These are phyloP conservation scores for Rhagium mordax DNA, from an alignment of 2,888 invertebrate genomes.

Conservation along the genomic window DNA sequence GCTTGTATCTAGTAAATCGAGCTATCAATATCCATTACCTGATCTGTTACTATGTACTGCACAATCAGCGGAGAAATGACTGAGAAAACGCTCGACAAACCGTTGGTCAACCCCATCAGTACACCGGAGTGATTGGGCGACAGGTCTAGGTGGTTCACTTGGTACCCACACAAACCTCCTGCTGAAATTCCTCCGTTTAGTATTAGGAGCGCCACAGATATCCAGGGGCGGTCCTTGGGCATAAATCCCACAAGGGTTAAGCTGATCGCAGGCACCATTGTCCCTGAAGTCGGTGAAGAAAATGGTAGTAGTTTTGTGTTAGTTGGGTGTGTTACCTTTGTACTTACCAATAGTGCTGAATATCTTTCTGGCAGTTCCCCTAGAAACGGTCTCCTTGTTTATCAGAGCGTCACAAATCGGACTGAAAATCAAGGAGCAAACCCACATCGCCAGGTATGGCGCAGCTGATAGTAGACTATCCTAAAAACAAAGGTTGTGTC, in stretches of 20 bases:
- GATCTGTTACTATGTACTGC: constrained; percentile 79
- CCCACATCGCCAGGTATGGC: constrained; percentile 83
- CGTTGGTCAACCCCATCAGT: constrained; percentile 89
- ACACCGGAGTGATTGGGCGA: constrained; percentile 89
- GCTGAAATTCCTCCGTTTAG: constrained; percentile 84
- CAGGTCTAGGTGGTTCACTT: constrained; percentile 86
- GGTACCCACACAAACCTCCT: constrained; percentile 82
- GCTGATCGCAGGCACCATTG: constrained; percentile 76
- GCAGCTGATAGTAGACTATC: constrained; percentile 80
- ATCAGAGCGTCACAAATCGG: constrained; percentile 77
- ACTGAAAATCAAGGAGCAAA: constrained; percentile 81
- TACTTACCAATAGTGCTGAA: constrained; percentile 72
- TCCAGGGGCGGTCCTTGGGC: constrained; percentile 72
- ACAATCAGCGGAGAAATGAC: constrained; percentile 85
- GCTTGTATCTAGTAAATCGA: too few species aligned
- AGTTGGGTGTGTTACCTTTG: too few species aligned
- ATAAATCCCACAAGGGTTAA: constrained; percentile 75
- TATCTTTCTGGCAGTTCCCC: constrained; percentile 71
- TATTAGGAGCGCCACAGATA: constrained; percentile 79
- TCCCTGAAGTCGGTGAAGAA: constrained; percentile 67
- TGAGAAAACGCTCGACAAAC: constrained; percentile 82
- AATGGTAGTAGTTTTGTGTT: constrained; percentile 69
- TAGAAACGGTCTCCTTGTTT: constrained; percentile 62
- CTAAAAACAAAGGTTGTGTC: too few species aligned
- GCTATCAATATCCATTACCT: too few species aligned